Base-by-base conservation (phyloP, 2,113 vertebrate genomes). In the Callipepla californica region DNA sequence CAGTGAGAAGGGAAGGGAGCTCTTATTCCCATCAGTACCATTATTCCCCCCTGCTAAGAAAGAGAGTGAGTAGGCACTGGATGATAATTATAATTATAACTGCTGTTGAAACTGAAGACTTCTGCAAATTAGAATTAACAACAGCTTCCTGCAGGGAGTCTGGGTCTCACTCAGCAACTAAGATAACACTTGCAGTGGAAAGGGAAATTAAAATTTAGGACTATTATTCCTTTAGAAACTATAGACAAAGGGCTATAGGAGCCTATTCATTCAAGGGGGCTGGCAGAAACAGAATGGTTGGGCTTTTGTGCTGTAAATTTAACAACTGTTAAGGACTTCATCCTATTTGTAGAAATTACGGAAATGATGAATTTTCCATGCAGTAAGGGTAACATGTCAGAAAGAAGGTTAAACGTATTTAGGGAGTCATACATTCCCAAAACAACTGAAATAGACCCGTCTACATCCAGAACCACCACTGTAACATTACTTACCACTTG, bases 51-150 rank as follows among this genome's bases (percentile, higher is more conserved):
- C 4, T 51, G 17, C 50, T 57, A 74, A 50, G 76, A 83, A 76
- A 55, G 23, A 18, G 10, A 62, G 4, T 59, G 30, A 55, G 42
- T 45, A 78, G 55, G 45, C 92, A 42, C 6, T 72, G 21, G 30
- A 58, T 53, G 18, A 62, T 92, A 57, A 94, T 97, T 92, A 62
- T 92, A 51, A 94, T 97, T 92, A 91, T 63, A 93, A 87, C 87
- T 74, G 89, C 25, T 87, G 20, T 70, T 72, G 44, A 75, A 81
- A 58, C 16, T 76, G 75, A 75, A 19, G 65, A 7, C 76, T 82
- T 95, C 80, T 81, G 63, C 51, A 93, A 65, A 94, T 82, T 73
- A 82, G 59, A 85, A 74, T 66, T 90, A 63, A 45, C 58, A 94
- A 82, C 34, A 81, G 45, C 77, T 36, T 73, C 92, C 85, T 92